Evolutionary conservation across 2,113 vertebrate genomes (phyloP), one percentile per base, ranked within the genome.

Genomic region (Entomyzon cyanotis): DNA sequence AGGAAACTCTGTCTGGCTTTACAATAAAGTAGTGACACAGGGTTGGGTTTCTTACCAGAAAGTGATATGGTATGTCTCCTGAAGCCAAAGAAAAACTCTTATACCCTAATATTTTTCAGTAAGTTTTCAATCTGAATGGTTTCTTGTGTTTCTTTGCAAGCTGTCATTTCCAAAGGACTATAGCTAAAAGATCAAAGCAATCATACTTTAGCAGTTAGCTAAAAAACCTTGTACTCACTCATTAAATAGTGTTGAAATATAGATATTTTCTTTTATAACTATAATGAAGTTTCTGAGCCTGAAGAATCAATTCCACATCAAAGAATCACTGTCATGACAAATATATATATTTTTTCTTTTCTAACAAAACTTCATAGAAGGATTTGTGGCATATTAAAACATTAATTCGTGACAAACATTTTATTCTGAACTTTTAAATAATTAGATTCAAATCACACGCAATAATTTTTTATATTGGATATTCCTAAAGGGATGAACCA

Each of bases 281-380:
- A 18, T 89, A 86, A 88, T 84, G 31, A 60, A 71, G 27, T 87
- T 94, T 93, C 44, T 75, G 52, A 92, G 59, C 53, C 84, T 87
- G 73, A 91, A 94, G 80, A 78, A 84, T 86, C 25, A 91, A 81
- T 89, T 91, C 44, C 63, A 78, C 64, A 81, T 89, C 68, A 96
- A 95, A 95, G 77, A 73, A 90, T 94, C 28, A 63, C 70, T 60
- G 28, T 78, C 63, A 90, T 37, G 35, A 89, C 64, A 92, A 92
- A 90, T 37, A 59, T 2, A 49, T 15, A 33, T 33, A 21, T 59
- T 39, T 76, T 89, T 35, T 71, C 6, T 5, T 73, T 81, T 83
- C 49, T 70, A 74, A 69, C 7, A 78, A 69, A 87, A 68, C 12
- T 74, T 75, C 13, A 15, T 75, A 21, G 37, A 64, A 81, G 35